Percentiles rank a stretch among this genome's conserved stretches.
Evolutionary conservation across 2,113 vertebrate genomes (phyloP).

Genomic region (Daphoenositta chrysoptera): DNA sequence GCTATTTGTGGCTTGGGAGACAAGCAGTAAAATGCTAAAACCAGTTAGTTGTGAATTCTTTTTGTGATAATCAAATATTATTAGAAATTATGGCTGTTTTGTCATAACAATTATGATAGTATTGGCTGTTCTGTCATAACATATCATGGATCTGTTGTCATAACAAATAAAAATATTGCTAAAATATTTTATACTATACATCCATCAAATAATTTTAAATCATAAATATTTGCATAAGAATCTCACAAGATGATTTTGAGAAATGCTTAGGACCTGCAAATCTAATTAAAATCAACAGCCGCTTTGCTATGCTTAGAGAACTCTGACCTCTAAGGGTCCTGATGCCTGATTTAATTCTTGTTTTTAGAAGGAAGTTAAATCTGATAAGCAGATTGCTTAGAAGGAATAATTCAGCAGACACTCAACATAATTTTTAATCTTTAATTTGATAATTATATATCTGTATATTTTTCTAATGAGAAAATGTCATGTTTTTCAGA

Average conservation of each 20-base stretch:
- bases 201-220: not conserved
- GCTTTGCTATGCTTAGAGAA: not conserved
- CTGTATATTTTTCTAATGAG: not conserved
- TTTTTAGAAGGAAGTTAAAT: not conserved
- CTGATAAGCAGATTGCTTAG: not conserved
- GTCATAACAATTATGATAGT: not conserved
- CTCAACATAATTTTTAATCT: not conserved
- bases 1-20: not conserved
- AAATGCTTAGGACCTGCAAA: not conserved
- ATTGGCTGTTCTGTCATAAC: not conserved
- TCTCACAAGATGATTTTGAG: not conserved
- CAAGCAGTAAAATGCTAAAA: not conserved
- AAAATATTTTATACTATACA: not conserved
- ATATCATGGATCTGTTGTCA: not conserved
- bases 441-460: not conserved
- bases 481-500: not conserved
- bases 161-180: not conserved
- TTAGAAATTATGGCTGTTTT: not conserved
- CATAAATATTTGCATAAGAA: not conserved
- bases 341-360: not conserved
- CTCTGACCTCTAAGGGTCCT: not conserved
- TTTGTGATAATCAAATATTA: not conserved
- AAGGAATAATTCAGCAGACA: not conserved
- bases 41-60: not conserved
- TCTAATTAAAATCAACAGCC: not conserved